Evolutionary conservation across 2,113 vertebrate genomes (phyloP).

Genomic region (Malurus cyaneus): DNA sequence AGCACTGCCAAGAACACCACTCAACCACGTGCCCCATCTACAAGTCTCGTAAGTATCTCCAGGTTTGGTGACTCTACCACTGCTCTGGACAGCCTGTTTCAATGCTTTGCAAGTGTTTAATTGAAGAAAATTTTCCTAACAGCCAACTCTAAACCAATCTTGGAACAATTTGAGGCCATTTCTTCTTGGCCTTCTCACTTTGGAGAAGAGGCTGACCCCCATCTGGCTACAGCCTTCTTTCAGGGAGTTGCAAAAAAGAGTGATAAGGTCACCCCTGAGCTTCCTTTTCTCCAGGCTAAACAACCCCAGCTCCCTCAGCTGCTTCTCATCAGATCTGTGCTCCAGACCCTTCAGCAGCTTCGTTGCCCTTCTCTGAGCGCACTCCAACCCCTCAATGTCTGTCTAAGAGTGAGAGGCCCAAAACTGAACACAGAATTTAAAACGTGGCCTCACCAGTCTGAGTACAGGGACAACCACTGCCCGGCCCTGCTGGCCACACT

Average conservation of each 20-base stretch:
- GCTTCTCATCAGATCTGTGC: not conserved
- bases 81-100: not conserved
- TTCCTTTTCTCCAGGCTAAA: not conserved
- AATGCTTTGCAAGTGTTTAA: not conserved
- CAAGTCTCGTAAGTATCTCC: not conserved
- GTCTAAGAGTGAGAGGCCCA: rapidly evolving
- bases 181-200: not conserved
- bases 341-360: not conserved
- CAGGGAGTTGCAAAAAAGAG: not conserved
- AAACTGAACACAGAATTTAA: not conserved
- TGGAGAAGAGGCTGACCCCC: not conserved
- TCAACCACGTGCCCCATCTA: not conserved
- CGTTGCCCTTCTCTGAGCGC: not conserved
- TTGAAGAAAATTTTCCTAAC: not conserved
- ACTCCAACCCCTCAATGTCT: not conserved
- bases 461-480: not conserved
- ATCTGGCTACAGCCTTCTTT: not conserved
- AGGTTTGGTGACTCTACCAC: not conserved
- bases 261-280: not conserved
- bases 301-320: not conserved
- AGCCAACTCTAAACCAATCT: not conserved
- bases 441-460: not conserved
- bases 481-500: not conserved
- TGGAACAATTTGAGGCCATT: not conserved
- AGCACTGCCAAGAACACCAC: not conserved